These are phyloP conservation scores for Diprion similis DNA, from an alignment of 1,140 invertebrate species.

Conservation along the genomic window DNA sequence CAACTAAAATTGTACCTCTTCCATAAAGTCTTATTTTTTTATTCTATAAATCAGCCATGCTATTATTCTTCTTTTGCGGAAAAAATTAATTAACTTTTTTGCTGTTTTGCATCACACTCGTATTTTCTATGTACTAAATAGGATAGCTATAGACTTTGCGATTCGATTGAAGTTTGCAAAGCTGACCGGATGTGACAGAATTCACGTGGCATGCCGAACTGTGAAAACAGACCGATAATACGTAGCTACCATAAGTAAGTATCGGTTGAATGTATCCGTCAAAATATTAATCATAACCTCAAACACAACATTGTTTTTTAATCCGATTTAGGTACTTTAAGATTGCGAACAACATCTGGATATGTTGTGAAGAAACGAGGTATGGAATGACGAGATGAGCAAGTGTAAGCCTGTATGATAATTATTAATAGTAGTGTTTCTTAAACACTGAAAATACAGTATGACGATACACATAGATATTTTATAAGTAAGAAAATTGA, in stretches of 20 bases:
- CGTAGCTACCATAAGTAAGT: background rate
- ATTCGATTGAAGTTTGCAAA: no score
- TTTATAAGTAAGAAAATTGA: conserved; percentile 53
- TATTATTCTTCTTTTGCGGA: no score
- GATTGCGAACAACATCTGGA: conserved; percentile 20
- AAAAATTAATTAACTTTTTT: no score
- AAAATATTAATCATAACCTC: background rate
- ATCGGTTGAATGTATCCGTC: background rate
- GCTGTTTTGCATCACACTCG: background rate
- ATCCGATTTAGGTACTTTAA: background rate
- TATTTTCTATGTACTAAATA: background rate
- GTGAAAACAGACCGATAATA: background rate
- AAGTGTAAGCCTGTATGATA: conserved; percentile 44
- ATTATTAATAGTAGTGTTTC: conserved; percentile 26
- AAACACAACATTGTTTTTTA: background rate
- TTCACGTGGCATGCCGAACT: background rate
- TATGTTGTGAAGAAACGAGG: conserved; percentile 33
- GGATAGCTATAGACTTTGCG: no score
- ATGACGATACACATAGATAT: conserved; percentile 44
- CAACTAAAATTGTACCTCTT: no score
- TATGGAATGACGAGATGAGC: conserved; percentile 36
- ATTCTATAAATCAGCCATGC: no score
- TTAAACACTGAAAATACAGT: conserved; percentile 28
- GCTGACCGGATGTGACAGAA: background rate
- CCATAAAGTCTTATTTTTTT: no score